phyloP scores from a whole-genome alignment of 2,797 vertebrate species.

The Pantherophis vulpinus region DNA sequence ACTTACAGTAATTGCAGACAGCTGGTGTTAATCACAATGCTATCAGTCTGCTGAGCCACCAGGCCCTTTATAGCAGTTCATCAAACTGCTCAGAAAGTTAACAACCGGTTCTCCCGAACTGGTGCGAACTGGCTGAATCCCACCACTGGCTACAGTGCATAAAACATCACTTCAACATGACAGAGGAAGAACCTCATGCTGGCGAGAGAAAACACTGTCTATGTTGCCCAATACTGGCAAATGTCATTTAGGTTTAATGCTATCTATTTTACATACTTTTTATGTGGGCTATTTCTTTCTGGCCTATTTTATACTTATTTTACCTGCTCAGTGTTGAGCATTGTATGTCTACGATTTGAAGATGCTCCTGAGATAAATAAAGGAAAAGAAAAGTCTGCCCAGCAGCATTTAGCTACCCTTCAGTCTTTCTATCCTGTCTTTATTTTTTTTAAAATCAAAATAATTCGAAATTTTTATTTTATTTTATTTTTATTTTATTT shows the following conservation, averaged over 20 bases:
- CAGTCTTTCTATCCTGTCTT: background rate
- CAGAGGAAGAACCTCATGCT: background rate
- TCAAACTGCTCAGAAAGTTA: no score
- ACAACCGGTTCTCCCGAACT: no score
- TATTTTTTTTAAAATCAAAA: background rate
- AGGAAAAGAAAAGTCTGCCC: background rate
- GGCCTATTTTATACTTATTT: background rate
- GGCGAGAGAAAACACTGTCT: background rate
- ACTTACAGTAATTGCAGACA: no score
- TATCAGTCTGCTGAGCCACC: no score
- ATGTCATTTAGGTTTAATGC: background rate
- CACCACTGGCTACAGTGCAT: background rate
- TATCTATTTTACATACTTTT: background rate
- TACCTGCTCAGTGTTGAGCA: background rate
- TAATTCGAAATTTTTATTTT: background rate
- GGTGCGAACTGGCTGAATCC: no score
- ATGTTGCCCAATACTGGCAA: background rate
- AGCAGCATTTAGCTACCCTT: background rate
- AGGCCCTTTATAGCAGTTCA: no score
- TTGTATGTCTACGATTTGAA: background rate
- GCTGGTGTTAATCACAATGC: no score
- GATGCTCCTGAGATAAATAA: background rate
- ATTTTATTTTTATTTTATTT: no score
- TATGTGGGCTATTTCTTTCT: background rate
- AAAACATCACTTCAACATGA: background rate